Evolutionary conservation across 2,888 invertebrate species (phyloP), one percentile per base, ranked within the genome.

Genomic region (Pheosia tremula): DNA sequence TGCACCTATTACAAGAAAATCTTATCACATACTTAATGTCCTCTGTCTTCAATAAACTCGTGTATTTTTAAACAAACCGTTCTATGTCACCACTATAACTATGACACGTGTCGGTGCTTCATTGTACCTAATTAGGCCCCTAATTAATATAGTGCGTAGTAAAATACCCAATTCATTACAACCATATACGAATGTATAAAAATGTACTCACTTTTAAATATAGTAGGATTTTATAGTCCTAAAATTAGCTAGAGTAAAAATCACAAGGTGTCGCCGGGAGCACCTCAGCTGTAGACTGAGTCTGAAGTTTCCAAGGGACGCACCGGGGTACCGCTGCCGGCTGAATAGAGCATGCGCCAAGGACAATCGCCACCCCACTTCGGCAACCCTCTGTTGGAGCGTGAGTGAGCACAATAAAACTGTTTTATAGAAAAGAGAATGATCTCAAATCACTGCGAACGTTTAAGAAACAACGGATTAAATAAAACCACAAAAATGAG

Each of bases 271-370:
- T 74, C 73, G 72, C 79, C 77, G 76, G 72, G 78, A 78, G 82
- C 79, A 80, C 76, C 83, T 84, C 88, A 87, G 89, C 86, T 86
- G 87, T 84, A 80, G 78, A 91, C 90, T 91, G 88, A 80, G 78
- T 90, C 90, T 91, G 88, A 87, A 87, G 87, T 88, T 81, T 82
- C 78, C 81, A 77, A 83, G 85, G 84, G 86, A 81, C 87, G 80
- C 80, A 75, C 79, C 81, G 81, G 80, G 79, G 24, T 77, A 3
- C 41, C 49, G 11, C 7, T 79, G 72, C 76, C 71, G 68, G 71
- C 79, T 86, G 83, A 87, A 90, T 84, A 69, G 90, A 87, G 91
- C 93, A 93, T 92, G 93, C 93, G 93, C 91, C 74, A 79, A 81
- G 81, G 82, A 71, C 76, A 75, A 72, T 67, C 74, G 69, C 78